A percentile compares a stretch with the other conserved stretches of the same genome.
Conservation (phyloP, 2,113 vertebrate genomes). For the Hiodon alosoides region DNA sequence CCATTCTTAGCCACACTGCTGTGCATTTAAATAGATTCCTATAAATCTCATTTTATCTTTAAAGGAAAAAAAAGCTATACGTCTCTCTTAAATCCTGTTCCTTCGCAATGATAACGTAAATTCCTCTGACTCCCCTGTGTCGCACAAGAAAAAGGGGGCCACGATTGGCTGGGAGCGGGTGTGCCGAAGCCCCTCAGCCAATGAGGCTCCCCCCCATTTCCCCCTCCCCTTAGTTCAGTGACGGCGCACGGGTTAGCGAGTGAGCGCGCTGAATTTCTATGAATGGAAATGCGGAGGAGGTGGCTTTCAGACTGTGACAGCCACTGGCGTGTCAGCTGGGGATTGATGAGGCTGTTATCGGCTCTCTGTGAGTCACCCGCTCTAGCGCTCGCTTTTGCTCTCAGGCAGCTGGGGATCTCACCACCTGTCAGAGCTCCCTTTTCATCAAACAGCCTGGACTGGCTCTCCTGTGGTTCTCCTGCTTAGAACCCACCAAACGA, state of each 20-base stretch:
- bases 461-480: neutral
- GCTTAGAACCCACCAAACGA: neutral
- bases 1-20: neutral
- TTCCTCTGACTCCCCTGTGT: constrained; percentile 51
- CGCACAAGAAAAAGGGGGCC: constrained; percentile 34
- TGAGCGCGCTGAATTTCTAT: constrained; percentile 34
- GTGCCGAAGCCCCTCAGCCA: constrained; percentile 47
- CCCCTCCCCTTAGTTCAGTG: constrained; percentile 22
- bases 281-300: constrained; percentile 50
- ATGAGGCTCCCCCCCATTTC: constrained; percentile 46
- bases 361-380: constrained; percentile 8
- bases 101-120: constrained; percentile 28
- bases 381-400: neutral
- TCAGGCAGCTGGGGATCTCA: neutral
- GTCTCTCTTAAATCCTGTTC: constrained; percentile 49
- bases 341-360: constrained; percentile 8
- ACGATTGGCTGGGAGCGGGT: constrained; percentile 46
- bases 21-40: constrained; percentile 16
- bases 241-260: constrained; percentile 23
- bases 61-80: constrained; percentile 18
- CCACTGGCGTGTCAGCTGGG: constrained; percentile 29
- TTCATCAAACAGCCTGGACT: neutral
- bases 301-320: constrained; percentile 35
- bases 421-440: constrained; percentile 8
- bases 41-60: constrained; percentile 9